A percentile compares a stretch with the other conserved stretches of the same genome.
These are phyloP conservation scores for Lepidostoma basale DNA, from an alignment of 1,140 invertebrate genomes.

Conservation along the genomic window DNA sequence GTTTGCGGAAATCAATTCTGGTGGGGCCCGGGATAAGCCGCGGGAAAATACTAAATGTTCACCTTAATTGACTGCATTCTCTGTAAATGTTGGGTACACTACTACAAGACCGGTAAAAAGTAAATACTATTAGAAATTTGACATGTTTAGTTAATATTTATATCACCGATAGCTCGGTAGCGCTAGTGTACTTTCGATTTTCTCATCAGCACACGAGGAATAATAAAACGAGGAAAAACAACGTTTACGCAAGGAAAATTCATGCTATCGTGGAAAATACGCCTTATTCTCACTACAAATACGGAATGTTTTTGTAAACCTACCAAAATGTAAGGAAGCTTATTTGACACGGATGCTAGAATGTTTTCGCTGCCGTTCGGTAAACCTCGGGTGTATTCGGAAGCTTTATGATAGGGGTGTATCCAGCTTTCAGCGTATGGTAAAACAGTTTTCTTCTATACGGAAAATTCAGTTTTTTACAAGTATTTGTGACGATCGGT, in stretches of 20 bases:
- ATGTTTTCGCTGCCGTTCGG: constrained; percentile 8
- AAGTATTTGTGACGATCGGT: constrained; percentile 18
- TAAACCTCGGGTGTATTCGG: not conserved
- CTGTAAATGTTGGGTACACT: too few relatives aligned
- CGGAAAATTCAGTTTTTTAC: constrained; percentile 18
- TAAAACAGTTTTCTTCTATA: constrained; percentile 13
- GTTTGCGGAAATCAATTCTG: not conserved
- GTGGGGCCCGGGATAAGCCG: not conserved
- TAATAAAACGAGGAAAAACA: not conserved
- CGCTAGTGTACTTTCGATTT: constrained; percentile 27
- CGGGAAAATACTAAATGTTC: not conserved
- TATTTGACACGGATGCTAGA: not conserved
- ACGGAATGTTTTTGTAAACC: not conserved
- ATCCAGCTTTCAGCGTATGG: constrained; percentile 1
- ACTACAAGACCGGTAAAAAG: not conserved
- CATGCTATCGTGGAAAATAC: constrained; percentile 1
- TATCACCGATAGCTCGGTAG: not conserved
- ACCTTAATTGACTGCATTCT: not conserved
- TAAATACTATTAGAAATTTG: not conserved
- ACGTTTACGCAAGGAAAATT: not conserved
- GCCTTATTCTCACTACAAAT: not conserved
- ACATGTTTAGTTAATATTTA: constrained; percentile 13
- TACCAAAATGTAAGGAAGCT: not conserved
- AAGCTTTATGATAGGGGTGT: constrained; percentile 14
- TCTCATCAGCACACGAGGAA: not conserved